Evolutionary conservation across 2,888 invertebrate species (phyloP).

Genomic region (Acronicta psi): DNA sequence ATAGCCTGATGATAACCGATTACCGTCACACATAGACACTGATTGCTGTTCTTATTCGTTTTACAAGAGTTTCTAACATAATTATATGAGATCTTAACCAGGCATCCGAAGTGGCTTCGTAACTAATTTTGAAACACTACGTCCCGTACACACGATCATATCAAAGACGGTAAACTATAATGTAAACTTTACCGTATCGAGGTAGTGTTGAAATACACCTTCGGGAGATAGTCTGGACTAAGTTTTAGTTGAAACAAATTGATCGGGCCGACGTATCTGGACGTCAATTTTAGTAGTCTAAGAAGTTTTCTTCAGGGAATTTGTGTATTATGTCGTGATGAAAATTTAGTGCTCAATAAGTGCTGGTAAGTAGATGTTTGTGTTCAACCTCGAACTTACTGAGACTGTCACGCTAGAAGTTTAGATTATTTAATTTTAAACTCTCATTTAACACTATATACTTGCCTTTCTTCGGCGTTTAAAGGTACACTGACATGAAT

Average conservation of each 20-base stretch:
- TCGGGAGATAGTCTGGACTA: conserved; percentile 26
- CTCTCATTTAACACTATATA: too few species aligned
- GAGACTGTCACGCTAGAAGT: too few species aligned
- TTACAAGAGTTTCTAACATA: neutral
- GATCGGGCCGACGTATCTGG: conserved; percentile 30
- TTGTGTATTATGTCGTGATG: conserved; percentile 15
- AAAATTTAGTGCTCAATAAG: neutral
- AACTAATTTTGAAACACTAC: conserved; percentile 18
- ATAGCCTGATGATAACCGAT: too few species aligned
- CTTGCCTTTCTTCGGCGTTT: too few species aligned
- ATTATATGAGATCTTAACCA: conserved; percentile 14
- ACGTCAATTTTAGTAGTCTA: conserved; percentile 27
- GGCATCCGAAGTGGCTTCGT: conserved; percentile 5
- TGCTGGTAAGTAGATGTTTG: too few species aligned
- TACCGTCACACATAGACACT: too few species aligned
- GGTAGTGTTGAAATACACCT: conserved; percentile 36
- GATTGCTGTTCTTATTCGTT: too few species aligned
- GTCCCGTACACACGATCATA: neutral
- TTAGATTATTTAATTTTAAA: too few species aligned
- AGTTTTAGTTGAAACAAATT: conserved; percentile 46
- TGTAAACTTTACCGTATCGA: conserved; percentile 24
- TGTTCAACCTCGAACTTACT: too few species aligned
- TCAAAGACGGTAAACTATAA: neutral
- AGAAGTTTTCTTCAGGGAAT: conserved; percentile 18
- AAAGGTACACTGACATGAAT: too few species aligned